A percentile compares a stretch with the other conserved stretches of the same genome.
These are phyloP conservation scores for Drosophila parabipectinata DNA, from an alignment of 1,140 invertebrate species.

Conservation along the genomic window DNA sequence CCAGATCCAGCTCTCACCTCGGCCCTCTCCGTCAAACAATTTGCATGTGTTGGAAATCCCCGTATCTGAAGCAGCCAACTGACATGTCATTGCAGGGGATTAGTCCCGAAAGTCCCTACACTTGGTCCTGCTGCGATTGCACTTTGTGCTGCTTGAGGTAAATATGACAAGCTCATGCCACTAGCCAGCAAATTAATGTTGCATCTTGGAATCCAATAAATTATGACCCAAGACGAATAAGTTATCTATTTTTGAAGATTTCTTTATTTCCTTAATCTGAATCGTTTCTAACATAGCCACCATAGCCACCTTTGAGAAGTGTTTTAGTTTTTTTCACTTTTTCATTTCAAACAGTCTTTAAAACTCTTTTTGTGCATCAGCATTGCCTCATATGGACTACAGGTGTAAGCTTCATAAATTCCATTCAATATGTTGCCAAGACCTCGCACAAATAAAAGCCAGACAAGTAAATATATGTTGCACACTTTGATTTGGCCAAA, in stretches of 20 bases:
- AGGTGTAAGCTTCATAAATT: constrained; percentile 30
- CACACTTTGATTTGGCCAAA: constrained; percentile 21
- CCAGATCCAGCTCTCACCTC: neutral
- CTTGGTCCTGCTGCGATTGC: constrained; percentile 4
- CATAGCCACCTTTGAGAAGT: too few relatives aligned
- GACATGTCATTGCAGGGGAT: constrained; percentile 46
- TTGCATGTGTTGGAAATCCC: constrained; percentile 52
- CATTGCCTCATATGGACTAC: constrained; percentile 10
- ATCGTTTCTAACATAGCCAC: too few relatives aligned
- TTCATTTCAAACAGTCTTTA: too few relatives aligned
- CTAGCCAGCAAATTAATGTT: constrained; percentile 30
- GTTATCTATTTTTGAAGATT: too few relatives aligned
- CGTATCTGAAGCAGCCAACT: constrained; percentile 40
- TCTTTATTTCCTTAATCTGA: too few relatives aligned
- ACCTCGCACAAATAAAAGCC: constrained; percentile 27
- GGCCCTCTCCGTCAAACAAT: constrained; percentile 19
- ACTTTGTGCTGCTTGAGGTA: constrained; percentile 17
- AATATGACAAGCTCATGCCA: constrained; percentile 11
- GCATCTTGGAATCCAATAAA: constrained; percentile 16
- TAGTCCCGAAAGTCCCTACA: constrained; percentile 2
- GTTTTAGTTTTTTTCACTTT: too few relatives aligned
- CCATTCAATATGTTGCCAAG: constrained; percentile 31
- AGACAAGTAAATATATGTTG: constrained; percentile 15
- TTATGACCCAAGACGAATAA: constrained; percentile 12
- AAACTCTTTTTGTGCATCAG: neutral